phyloP scores from a whole-genome alignment of 2,888 invertebrate species.

The Dromius quadrimaculatus region DNA sequence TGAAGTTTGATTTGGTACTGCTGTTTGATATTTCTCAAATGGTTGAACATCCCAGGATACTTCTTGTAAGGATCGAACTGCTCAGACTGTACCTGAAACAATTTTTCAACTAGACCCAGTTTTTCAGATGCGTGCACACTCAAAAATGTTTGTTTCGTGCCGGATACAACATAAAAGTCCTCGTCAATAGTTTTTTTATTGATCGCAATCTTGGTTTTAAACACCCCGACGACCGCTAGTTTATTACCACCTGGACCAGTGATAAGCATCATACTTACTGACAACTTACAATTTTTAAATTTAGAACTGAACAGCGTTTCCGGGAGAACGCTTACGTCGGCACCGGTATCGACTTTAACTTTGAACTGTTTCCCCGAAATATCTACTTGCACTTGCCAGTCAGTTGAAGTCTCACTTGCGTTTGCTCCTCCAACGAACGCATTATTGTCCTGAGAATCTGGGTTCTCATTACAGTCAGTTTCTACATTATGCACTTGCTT shows the following conservation, averaged over 20 bases:
- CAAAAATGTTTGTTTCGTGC: slow-evolving; percentile 44
- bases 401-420: neutral
- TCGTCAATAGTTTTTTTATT: slow-evolving; percentile 7
- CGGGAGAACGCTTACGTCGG: slow-evolving; percentile 41
- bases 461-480: neutral
- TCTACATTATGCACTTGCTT: no score
- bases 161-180: slow-evolving; percentile 38
- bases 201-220: neutral
- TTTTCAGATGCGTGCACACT: slow-evolving; percentile 39
- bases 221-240: slow-evolving; percentile 13
- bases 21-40: slow-evolving; percentile 76
- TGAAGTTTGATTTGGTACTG: slow-evolving; percentile 41
- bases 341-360: slow-evolving; percentile 37
- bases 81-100: slow-evolving; percentile 28
- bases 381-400: slow-evolving; percentile 1
- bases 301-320: neutral
- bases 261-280: slow-evolving; percentile 7
- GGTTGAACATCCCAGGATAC: slow-evolving; percentile 72
- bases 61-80: slow-evolving; percentile 30
- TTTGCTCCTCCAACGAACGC: neutral
- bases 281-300: slow-evolving; percentile 19
- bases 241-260: slow-evolving; percentile 38
- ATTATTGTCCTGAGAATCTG: neutral
- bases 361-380: neutral
- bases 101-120: slow-evolving; percentile 28